These are phyloP conservation scores for Pycnonotus jocosus DNA, from an alignment of 2,113 vertebrate species.

Conservation along the genomic window DNA sequence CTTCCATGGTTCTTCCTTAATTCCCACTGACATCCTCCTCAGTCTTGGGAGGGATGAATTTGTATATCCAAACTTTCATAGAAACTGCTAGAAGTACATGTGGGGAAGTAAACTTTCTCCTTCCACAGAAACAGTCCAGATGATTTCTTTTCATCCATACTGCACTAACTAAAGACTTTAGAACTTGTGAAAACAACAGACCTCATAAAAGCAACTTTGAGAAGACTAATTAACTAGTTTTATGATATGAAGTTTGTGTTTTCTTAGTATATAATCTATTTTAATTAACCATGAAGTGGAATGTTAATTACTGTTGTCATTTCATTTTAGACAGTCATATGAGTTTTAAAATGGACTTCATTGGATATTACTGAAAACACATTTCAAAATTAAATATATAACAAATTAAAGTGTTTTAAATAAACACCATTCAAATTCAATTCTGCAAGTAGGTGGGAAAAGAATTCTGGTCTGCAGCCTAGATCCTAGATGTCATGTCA, in stretches of 20 bases:
- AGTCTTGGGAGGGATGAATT: not conserved
- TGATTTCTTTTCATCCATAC: not conserved
- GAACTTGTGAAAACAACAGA: not conserved
- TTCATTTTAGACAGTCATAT: slow-evolving; percentile 36
- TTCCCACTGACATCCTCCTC: not conserved
- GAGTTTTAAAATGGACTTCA: slow-evolving; percentile 50
- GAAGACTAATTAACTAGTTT: slow-evolving; percentile 21
- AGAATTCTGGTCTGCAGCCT: slow-evolving; percentile 9
- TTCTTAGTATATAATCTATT: slow-evolving; percentile 30
- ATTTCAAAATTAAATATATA: slow-evolving; percentile 52
- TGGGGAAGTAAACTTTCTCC: not conserved
- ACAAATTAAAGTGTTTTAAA: slow-evolving; percentile 44
- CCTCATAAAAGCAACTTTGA: not conserved
- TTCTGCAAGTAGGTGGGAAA: slow-evolving; percentile 15
- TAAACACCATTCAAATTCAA: not conserved
- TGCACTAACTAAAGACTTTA: not conserved
- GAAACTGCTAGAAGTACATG: not conserved
- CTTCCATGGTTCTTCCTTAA: not conserved
- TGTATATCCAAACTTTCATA: not conserved
- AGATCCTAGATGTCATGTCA: not conserved
- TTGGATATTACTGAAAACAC: slow-evolving; percentile 21
- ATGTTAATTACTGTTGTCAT: slow-evolving; percentile 49
- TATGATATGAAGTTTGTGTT: not conserved
- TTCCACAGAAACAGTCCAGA: not conserved
- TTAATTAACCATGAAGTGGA: slow-evolving; percentile 52